These are phyloP conservation scores for Drosophila diplacantha DNA, from an alignment of 2,888 invertebrate genomes.

Conservation along the genomic window DNA sequence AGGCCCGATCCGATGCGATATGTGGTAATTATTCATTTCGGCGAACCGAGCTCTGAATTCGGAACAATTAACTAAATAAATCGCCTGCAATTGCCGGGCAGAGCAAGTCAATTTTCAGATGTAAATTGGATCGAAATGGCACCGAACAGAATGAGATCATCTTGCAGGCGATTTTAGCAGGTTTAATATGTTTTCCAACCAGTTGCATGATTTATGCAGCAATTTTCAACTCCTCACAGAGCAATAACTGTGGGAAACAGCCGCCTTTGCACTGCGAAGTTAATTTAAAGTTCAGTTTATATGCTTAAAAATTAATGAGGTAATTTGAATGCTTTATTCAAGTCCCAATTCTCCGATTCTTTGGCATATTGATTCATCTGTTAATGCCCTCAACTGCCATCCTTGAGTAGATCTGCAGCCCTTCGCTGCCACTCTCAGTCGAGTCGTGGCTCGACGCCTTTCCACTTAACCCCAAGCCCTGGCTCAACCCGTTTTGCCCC, in stretches of 20 bases:
- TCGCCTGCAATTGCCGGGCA: slow-evolving; percentile 11
- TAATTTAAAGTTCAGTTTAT: background rate
- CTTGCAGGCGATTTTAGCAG: slow-evolving; percentile 1
- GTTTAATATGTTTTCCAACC: slow-evolving; percentile 6
- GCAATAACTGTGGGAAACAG: background rate
- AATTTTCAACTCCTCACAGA: background rate
- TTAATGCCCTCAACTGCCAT: background rate
- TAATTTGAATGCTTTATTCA: too few relatives aligned
- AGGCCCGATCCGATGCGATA: background rate
- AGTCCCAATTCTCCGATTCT: background rate
- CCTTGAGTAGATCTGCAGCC: background rate
- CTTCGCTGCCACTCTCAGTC: slow-evolving; percentile 7
- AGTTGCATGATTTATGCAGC: slow-evolving; percentile 7
- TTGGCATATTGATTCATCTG: background rate
- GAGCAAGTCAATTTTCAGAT: slow-evolving; percentile 18
- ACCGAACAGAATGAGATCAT: slow-evolving; percentile 6
- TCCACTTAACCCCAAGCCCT: slow-evolving; percentile 29
- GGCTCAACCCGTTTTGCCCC: slow-evolving; percentile 28
- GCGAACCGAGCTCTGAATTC: slow-evolving; percentile 12
- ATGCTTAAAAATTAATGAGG: background rate
- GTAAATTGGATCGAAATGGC: slow-evolving; percentile 18
- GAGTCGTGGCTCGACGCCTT: slow-evolving; percentile 8
- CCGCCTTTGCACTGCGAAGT: background rate
- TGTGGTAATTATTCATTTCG: slow-evolving; percentile 29
- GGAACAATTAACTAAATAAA: slow-evolving; percentile 33